These are phyloP conservation scores for Leptura quadrifasciata DNA, from an alignment of 2,888 invertebrate genomes.

Conservation along the genomic window DNA sequence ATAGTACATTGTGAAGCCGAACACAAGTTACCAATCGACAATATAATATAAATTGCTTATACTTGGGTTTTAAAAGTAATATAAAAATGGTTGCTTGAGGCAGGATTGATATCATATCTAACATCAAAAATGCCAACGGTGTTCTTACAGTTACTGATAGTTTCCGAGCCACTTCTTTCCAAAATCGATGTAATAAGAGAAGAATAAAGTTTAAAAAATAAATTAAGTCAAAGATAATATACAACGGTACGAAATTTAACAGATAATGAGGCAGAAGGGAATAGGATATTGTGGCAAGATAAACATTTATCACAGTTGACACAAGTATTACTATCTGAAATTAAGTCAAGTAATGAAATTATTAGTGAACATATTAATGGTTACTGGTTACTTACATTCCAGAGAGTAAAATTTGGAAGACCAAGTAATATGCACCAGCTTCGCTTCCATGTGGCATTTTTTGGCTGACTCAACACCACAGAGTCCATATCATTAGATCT, in stretches of 20 bases:
- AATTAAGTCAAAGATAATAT: constrained; percentile 47
- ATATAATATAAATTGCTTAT: constrained; percentile 41
- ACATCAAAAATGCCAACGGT: constrained; percentile 22
- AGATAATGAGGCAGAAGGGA: constrained; percentile 20
- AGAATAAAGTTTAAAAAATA: constrained; percentile 49
- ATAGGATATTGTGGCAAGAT: constrained; percentile 42
- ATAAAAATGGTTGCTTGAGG: constrained; percentile 40
- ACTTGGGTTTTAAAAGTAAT: constrained; percentile 25
- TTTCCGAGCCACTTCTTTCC: constrained; percentile 33
- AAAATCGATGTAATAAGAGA: constrained; percentile 44
- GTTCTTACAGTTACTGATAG: constrained; percentile 27
- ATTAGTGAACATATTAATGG: not conserved
- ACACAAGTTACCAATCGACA: constrained; percentile 72
- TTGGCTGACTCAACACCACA: not conserved
- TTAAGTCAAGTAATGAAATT: not conserved
- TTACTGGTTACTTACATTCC: constrained; percentile 41
- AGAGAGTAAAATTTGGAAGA: constrained; percentile 28
- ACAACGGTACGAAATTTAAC: constrained; percentile 33
- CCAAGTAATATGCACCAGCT: constrained; percentile 4
- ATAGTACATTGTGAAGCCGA: constrained; percentile 73
- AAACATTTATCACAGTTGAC: constrained; percentile 41
- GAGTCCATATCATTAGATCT: not conserved
- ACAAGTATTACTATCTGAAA: constrained; percentile 45
- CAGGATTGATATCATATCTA: constrained; percentile 50
- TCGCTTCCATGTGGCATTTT: not conserved